A percentile compares a stretch with the other conserved stretches of the same genome.
Conservation (phyloP, 2,113 vertebrate genomes). For the Dicaeum eximium region DNA sequence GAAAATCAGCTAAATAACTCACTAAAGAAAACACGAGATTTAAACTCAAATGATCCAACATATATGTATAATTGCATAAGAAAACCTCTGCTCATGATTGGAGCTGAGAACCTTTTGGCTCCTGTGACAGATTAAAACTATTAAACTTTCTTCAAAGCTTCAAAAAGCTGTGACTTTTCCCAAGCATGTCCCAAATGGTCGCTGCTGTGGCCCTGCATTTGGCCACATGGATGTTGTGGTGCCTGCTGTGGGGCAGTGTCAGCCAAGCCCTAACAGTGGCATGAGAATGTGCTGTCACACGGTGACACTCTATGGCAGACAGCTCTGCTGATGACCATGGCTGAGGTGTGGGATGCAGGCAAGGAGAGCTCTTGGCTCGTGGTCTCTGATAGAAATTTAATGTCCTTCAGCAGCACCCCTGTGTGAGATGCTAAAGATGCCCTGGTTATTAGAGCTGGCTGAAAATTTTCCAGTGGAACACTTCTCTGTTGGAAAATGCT, state of each 20-base stretch:
- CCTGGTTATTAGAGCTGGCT: background rate
- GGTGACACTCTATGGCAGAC: background rate
- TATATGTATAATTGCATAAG: background rate
- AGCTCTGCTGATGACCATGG: background rate
- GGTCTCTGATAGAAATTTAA: background rate
- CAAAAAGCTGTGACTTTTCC: background rate
- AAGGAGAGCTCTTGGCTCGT: background rate
- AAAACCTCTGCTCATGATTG: background rate
- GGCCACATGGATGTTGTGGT: accelerated
- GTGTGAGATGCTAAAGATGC: background rate
- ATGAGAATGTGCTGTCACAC: accelerated
- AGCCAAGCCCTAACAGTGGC: background rate
- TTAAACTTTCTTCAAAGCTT: background rate
- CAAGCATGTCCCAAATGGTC: background rate
- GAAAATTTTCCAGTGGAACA: constrained; percentile 1
- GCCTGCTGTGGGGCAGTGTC: background rate
- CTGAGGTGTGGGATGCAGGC: accelerated
- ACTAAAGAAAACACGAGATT: background rate
- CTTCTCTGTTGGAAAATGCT: constrained; percentile 19
- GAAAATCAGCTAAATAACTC: background rate
- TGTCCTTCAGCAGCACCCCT: background rate
- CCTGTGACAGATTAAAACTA: background rate
- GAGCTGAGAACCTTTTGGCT: background rate
- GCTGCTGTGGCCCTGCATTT: background rate
- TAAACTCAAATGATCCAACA: background rate